Evolutionary conservation across 1,140 invertebrate genomes (phyloP).

Genomic region (Temnothorax nylanderi): DNA sequence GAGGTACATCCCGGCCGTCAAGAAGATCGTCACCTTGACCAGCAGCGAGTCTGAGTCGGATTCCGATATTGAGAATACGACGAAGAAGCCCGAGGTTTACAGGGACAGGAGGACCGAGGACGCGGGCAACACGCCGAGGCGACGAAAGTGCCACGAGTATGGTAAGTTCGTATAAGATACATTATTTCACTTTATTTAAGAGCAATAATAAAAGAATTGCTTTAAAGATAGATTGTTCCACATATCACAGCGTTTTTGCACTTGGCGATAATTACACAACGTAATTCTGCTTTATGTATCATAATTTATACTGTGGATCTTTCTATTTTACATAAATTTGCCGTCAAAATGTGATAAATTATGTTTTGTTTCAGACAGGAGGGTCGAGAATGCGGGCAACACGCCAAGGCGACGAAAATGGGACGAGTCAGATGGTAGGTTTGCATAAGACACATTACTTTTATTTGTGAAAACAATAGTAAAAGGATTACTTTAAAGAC

Average conservation of each 20-base stretch:
- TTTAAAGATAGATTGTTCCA: background rate
- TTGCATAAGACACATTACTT: background rate
- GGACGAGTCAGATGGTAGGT: slow-evolving; percentile 64
- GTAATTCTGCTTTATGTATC: background rate
- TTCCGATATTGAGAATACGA: slow-evolving; percentile 77
- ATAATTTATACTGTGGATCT: background rate
- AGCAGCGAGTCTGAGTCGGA: slow-evolving; percentile 81
- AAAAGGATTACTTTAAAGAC: background rate
- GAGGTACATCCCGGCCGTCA: slow-evolving; percentile 75
- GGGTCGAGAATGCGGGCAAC: background rate
- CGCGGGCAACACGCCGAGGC: slow-evolving; percentile 54
- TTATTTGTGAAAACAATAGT: background rate
- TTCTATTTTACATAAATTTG: background rate
- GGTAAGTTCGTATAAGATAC: slow-evolving; percentile 49
- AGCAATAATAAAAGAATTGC: no score
- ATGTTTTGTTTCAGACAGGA: slow-evolving; percentile 34
- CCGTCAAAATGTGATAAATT: background rate
- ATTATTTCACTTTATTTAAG: no score
- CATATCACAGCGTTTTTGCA: background rate
- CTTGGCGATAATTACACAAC: background rate
- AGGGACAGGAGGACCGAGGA: slow-evolving; percentile 1
- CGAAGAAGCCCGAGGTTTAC: slow-evolving; percentile 40
- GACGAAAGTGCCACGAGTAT: slow-evolving; percentile 63
- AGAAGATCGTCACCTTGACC: slow-evolving; percentile 79
- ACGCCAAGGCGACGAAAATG: slow-evolving; percentile 70